These are phyloP conservation scores for Eolophus roseicapilla DNA, from an alignment of 2,113 vertebrate genomes.

Conservation along the genomic window DNA sequence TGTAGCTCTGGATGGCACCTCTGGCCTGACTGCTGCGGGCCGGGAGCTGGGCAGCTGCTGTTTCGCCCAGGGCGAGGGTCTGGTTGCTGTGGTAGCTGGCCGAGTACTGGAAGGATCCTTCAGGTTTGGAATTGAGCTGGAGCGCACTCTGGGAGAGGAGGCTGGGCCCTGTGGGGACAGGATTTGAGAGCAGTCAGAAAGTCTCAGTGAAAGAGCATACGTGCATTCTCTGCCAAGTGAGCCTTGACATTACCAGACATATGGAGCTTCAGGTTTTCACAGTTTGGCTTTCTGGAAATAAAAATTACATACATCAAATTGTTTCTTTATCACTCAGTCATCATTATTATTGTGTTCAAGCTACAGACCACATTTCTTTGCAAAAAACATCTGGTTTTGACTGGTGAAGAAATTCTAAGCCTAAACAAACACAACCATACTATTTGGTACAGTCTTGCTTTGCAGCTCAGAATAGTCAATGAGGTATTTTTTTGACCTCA, in stretches of 20 bases:
- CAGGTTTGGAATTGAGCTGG: constrained; percentile 97
- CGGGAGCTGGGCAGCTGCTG: constrained; percentile 81
- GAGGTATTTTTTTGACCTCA: not conserved
- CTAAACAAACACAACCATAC: not conserved
- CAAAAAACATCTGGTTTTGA: not conserved
- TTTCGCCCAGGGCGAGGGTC: constrained; percentile 91
- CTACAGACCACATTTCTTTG: not conserved
- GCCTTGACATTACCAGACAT: constrained; percentile 64
- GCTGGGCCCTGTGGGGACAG: constrained; percentile 87
- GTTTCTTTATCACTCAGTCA: not conserved
- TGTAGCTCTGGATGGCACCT: constrained; percentile 92
- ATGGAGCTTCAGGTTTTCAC: constrained; percentile 33
- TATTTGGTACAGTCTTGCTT: not conserved
- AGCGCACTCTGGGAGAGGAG: constrained; percentile 97
- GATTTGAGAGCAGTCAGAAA: constrained; percentile 86
- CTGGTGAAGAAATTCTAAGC: not conserved
- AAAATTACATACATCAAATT: not conserved
- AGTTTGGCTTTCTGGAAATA: constrained; percentile 47
- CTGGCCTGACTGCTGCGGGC: constrained; percentile 87
- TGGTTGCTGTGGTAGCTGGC: constrained; percentile 99
- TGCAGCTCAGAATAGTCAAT: not conserved
- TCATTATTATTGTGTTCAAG: not conserved
- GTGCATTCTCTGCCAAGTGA: constrained; percentile 74
- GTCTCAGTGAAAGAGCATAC: constrained; percentile 76
- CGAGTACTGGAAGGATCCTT: constrained; percentile 97